These are phyloP conservation scores for Drosophila multiciliata DNA, from an alignment of 2,888 invertebrate genomes.

Conservation along the genomic window DNA sequence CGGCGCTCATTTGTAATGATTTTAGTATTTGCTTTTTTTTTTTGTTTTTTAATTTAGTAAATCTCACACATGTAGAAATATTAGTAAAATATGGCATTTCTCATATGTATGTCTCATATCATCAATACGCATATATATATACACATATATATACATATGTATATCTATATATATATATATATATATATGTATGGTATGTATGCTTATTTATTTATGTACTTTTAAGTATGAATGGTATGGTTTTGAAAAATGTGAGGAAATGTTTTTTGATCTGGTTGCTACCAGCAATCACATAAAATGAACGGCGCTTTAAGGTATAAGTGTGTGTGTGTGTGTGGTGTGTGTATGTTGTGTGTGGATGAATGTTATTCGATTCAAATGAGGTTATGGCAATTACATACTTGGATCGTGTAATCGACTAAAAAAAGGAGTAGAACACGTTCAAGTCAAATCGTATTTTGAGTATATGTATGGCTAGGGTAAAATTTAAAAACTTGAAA, in stretches of 20 bases:
- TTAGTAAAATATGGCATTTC: constrained; percentile 77
- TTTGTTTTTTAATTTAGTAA: constrained; percentile 49
- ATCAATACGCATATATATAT: constrained; percentile 42
- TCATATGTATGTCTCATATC: constrained; percentile 58
- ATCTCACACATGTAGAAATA: constrained; percentile 75
- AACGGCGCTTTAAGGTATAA: constrained; percentile 66
- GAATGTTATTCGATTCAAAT: constrained; percentile 33
- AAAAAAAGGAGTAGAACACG: constrained; percentile 15
- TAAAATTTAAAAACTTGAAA: constrained; percentile 17
- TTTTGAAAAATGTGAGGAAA: constrained; percentile 50
- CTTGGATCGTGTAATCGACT: constrained; percentile 12
- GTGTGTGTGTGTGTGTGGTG: constrained; percentile 23
- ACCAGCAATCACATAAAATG: constrained; percentile 80
- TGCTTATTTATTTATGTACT: constrained; percentile 10
- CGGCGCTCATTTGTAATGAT: constrained; percentile 78
- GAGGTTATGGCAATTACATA: constrained; percentile 57
- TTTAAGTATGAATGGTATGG: constrained; percentile 33
- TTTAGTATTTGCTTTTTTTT: constrained; percentile 71
- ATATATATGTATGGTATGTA: constrained; percentile 2
- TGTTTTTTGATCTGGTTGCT: constrained; percentile 67
- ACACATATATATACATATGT: constrained; percentile 6
- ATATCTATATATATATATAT: neutral
- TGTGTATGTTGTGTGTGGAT: constrained; percentile 30
- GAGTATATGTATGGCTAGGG: constrained; percentile 9
- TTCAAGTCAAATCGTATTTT: constrained; percentile 18